Base-by-base conservation (phyloP, 2,113 vertebrate species). In the Glaucidium brasilianum region DNA sequence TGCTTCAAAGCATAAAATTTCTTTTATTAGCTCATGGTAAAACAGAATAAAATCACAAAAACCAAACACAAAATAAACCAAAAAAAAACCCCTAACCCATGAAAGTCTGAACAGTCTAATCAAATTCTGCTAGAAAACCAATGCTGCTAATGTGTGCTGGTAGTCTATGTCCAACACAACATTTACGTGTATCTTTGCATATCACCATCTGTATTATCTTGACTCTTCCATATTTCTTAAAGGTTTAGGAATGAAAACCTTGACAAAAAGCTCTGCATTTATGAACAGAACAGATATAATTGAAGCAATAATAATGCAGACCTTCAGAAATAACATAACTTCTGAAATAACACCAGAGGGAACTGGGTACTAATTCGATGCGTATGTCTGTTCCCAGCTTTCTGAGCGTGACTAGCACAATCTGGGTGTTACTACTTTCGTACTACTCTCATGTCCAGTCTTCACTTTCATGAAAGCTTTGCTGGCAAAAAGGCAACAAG, bases 41-140 rank as follows among this genome's bases (percentile, higher is more conserved):
- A 82, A 49, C 35, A 68, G 72, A 55, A 32, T 11, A 5, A 58
- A 63, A 3, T 5, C 20, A 67, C 34, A 17, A 53, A 47, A 25
- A 26, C 12, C 10, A 63, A 62, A 11, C 37, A 45, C 2, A 76
- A 82, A 59, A 30, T 25, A 25, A 81, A 35, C 2, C 1, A 5
- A 5, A 12, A 41, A 52, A 76, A 49, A 26, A 0, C 4, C 3
- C 4, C 3, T 19, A 58, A 27, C 1, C 7, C 1, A 12, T 53
- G 35, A 84, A 77, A 91, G 6, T 71, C 11, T 39, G 21, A 32
- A 26, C 8, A 29, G 15, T 17, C 43, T 74, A 63, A 88, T 14
- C 11, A 85, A 62, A 30, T 45, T 72, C 29, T 80, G 32, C 25
- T 72, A 91, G 39, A 90, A 82, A 68, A 68, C 19, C 29, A 68